Evolutionary conservation across 2,797 vertebrate species (phyloP).

Genomic region (Acomys russatus): DNA sequence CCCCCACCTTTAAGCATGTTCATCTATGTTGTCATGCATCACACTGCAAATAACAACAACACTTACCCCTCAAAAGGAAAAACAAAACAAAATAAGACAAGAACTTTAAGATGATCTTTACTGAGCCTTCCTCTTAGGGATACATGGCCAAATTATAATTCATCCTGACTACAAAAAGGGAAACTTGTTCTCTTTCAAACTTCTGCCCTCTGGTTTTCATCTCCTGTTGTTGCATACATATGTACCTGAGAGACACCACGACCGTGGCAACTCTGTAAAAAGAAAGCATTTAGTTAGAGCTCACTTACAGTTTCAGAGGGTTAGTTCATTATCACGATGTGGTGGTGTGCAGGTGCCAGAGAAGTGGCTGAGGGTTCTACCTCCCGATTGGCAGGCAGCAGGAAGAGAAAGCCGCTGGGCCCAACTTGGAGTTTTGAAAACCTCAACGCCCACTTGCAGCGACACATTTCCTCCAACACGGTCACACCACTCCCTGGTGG

Average conservation of each 20-base stretch:
- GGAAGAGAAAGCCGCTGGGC: background rate
- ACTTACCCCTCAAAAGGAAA: background rate
- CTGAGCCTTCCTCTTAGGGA: slow-evolving; percentile 51
- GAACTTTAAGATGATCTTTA: slow-evolving; percentile 19
- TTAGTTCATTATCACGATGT: background rate
- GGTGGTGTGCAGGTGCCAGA: background rate
- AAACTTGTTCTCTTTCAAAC: background rate
- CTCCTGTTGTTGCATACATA: background rate
- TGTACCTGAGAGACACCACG: no score
- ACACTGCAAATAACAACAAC: background rate
- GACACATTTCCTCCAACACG: background rate
- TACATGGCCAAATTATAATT: slow-evolving; percentile 41
- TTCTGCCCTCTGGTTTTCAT: background rate
- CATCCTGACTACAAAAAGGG: background rate
- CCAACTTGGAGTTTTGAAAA: background rate
- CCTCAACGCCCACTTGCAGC: background rate
- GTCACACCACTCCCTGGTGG: background rate
- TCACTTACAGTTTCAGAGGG: background rate
- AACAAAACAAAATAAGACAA: background rate
- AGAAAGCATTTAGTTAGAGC: background rate
- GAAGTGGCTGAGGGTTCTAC: background rate
- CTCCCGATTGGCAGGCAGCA: background rate
- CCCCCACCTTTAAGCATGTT: background rate
- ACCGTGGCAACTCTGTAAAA: background rate
- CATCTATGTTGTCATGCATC: background rate